A percentile compares a stretch with the other conserved stretches of the same genome.
Evolutionary conservation across 1,140 invertebrate genomes (phyloP).

Genomic region (Sinonovacula constricta): DNA sequence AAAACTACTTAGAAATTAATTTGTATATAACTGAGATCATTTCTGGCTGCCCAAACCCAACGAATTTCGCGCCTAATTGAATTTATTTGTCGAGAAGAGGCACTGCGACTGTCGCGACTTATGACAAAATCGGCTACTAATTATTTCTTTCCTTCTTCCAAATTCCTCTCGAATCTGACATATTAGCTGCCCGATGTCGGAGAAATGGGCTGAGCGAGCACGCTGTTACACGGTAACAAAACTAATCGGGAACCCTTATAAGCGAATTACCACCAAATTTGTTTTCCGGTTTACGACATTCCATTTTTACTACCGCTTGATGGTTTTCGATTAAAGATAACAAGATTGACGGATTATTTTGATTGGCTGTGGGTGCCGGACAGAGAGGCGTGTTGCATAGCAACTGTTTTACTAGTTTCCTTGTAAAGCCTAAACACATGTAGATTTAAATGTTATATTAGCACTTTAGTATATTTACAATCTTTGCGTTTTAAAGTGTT

Average conservation of each 20-base stretch:
- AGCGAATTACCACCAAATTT: conserved; percentile 52
- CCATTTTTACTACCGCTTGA: conserved; percentile 6
- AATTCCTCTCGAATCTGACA: conserved; percentile 45
- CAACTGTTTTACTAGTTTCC: background rate
- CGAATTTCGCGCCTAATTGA: conserved; percentile 51
- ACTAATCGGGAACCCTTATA: conserved; percentile 45
- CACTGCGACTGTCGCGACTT: conserved; percentile 19
- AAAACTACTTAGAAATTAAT: conserved; percentile 56
- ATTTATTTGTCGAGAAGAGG: conserved; percentile 52
- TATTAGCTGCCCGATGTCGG: conserved; percentile 42
- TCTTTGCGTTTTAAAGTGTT: too few relatives aligned
- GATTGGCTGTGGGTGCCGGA: conserved; percentile 1
- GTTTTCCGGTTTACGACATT: conserved; percentile 44
- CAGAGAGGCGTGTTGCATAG: background rate
- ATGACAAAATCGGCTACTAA: conserved; percentile 49
- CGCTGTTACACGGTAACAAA: conserved; percentile 47
- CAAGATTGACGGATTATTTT: conserved; percentile 15
- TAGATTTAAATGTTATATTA: too few relatives aligned
- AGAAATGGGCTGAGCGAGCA: conserved; percentile 47
- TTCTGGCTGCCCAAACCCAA: conserved; percentile 40
- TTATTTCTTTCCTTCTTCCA: conserved; percentile 46
- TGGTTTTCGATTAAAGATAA: too few relatives aligned
- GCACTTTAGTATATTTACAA: too few relatives aligned
- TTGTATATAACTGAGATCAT: conserved; percentile 50
- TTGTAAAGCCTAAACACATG: too few relatives aligned